These are phyloP conservation scores for Setipinna tenuifilis DNA, from an alignment of 2,797 vertebrate genomes.

Conservation along the genomic window DNA sequence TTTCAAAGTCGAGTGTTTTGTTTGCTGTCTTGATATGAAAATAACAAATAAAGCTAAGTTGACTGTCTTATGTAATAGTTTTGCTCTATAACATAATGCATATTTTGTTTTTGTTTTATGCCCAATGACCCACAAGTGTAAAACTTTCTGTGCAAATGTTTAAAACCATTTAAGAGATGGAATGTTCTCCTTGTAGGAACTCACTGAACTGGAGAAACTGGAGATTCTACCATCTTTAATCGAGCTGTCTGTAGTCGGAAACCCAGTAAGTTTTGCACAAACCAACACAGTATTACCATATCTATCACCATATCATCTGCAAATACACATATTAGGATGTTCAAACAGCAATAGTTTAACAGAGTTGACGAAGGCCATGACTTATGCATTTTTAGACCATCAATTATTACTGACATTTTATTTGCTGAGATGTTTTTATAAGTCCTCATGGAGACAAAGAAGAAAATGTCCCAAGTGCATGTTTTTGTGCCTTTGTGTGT, in stretches of 20 bases:
- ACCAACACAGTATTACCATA: neutral
- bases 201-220: constrained; percentile 84
- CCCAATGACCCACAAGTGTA: neutral
- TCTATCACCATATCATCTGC: too few species aligned
- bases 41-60: too few species aligned
- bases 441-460: constrained; percentile 38
- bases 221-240: constrained; percentile 78
- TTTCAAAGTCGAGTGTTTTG: too few species aligned
- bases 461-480: too few species aligned
- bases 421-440: constrained; percentile 37
- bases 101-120: neutral
- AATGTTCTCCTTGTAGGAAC: constrained; percentile 69
- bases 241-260: constrained; percentile 83
- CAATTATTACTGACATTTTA: neutral
- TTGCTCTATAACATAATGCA: too few species aligned
- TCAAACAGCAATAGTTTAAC: neutral
- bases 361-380: too few species aligned
- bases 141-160: constrained; percentile 2
- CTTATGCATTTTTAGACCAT: neutral
- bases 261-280: constrained; percentile 79
- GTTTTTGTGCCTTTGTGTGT: constrained; percentile 32
- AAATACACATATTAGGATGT: neutral
- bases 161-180: constrained; percentile 9
- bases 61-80: too few species aligned
- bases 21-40: too few species aligned